These are phyloP conservation scores for Drosophila prostipennis DNA, from an alignment of 2,888 invertebrate species.

Conservation along the genomic window DNA sequence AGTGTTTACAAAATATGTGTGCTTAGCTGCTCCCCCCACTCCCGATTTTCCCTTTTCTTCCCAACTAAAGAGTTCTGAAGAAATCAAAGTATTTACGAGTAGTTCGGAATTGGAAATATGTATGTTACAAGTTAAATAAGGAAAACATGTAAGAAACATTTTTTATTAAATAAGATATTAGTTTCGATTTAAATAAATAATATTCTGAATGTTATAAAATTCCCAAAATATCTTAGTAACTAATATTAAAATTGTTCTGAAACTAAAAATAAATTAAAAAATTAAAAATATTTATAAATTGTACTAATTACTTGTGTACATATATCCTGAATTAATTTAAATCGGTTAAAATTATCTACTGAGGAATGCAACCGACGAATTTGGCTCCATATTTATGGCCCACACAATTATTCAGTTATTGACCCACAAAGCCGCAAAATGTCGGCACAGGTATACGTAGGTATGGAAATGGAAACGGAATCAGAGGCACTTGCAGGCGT, in stretches of 20 bases:
- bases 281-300: background rate
- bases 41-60: background rate
- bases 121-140: background rate
- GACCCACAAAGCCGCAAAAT: conserved; percentile 70
- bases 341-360: background rate
- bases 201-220: no score
- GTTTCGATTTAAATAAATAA: no score
- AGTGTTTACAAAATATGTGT: conserved; percentile 74
- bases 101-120: background rate
- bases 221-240: no score
- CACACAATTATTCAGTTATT: conserved; percentile 74
- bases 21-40: conserved; percentile 16
- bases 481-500: conserved; percentile 3
- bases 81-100: background rate
- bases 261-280: no score
- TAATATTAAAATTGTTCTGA: no score
- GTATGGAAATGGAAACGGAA: background rate
- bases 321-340: conserved; percentile 1
- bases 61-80: background rate
- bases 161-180: no score
- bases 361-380: conserved; percentile 7
- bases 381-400: conserved; percentile 38
- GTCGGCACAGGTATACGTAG: conserved; percentile 42
- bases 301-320: background rate
- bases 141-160: no score